A percentile compares a stretch with the other conserved stretches of the same genome.
Conservation (phyloP, 30 jellyfish, hydroid and myxozoan species). For the Aurelia aurita region DNA sequence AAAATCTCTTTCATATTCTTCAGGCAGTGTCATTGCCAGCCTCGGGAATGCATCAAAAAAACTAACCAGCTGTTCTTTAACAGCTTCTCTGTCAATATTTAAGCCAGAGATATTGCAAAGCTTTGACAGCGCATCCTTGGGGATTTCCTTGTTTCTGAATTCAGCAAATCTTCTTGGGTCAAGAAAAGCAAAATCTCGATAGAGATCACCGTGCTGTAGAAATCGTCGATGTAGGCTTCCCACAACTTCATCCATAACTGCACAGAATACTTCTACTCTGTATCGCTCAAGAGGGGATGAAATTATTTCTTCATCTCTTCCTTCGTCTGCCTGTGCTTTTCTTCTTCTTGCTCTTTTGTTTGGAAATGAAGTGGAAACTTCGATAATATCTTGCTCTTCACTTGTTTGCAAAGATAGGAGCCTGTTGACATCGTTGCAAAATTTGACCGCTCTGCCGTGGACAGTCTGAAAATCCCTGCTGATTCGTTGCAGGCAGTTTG, state of each 20-base stretch:
- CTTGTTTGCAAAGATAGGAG: slow-evolving; percentile 4
- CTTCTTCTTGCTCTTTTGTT: slow-evolving; percentile 22
- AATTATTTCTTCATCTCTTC: slow-evolving; percentile 6
- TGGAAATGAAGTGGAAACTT: slow-evolving; percentile 40
- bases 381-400: slow-evolving; percentile 17
- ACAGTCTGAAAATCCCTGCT: slow-evolving; percentile 23
- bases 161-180: slow-evolving; percentile 7
- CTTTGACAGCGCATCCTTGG: neutral
- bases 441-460: slow-evolving; percentile 29
- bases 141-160: neutral
- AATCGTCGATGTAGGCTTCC: slow-evolving; percentile 4
- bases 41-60: slow-evolving; percentile 49
- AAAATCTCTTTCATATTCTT: slow-evolving; percentile 8
- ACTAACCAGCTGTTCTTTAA: slow-evolving; percentile 30
- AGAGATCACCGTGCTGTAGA: slow-evolving; percentile 13
- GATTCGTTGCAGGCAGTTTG: neutral
- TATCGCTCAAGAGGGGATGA: neutral
- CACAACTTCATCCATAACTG: slow-evolving; percentile 1
- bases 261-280: slow-evolving; percentile 10
- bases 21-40: slow-evolving; percentile 40
- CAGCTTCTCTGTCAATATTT: neutral
- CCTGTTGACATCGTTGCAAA: slow-evolving; percentile 14
- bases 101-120: slow-evolving; percentile 36
- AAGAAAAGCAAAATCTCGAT: slow-evolving; percentile 3
- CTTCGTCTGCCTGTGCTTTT: slow-evolving; percentile 11